Evolutionary conservation across 2,888 invertebrate genomes (phyloP), one percentile per base, ranked within the genome.

Genomic region (Pristionchus mayeri): DNA sequence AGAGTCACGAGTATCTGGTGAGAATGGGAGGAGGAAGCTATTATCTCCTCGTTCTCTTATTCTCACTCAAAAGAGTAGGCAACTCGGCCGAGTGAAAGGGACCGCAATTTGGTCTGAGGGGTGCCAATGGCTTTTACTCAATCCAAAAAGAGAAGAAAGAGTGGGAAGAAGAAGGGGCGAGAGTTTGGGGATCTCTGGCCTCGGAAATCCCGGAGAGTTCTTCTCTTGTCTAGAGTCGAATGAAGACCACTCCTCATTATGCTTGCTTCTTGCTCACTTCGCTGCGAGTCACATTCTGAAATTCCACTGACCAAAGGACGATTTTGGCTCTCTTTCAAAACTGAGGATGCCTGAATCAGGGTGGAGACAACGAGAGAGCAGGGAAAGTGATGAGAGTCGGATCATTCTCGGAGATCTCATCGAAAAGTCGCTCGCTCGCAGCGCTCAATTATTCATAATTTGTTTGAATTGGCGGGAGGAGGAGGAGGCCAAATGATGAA

Each of bases 401-500:
- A 30, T 21, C n/a, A n/a, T n/a, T n/a, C 21, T 54, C 54, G 54
- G 21, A 9, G 54, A 54, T 16, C 16, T 9, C 54, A n/a, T n/a
- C 54, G 54, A 30, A 63, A 63, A 63, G 34, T 63, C 63, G 6
- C n/a, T n/a, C n/a, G 6, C 34, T 37, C 63, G 63, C 18, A 7
- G 18, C 34, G 11, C 63, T 63, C 63, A 63, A 71, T 71, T 24
- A 71, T 71, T 71, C 40, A 71, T 71, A 44, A 71, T 37, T 71
- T 71, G 40, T 44, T 71, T 71, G 71, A 71, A 71, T 71, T 71
- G 71, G 44, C 40, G 3, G 71, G 11, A 24, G n/a, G 40, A 63
- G 21, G 63, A 16, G 27, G 60, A 60, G 37, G 34, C 40, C 71
- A 71, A 40, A 71, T 71, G 71, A 71, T 71, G 71, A 71, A 71